Conservation (phyloP, 64 coral and sea anemone species). For the Porites lutea region DNA sequence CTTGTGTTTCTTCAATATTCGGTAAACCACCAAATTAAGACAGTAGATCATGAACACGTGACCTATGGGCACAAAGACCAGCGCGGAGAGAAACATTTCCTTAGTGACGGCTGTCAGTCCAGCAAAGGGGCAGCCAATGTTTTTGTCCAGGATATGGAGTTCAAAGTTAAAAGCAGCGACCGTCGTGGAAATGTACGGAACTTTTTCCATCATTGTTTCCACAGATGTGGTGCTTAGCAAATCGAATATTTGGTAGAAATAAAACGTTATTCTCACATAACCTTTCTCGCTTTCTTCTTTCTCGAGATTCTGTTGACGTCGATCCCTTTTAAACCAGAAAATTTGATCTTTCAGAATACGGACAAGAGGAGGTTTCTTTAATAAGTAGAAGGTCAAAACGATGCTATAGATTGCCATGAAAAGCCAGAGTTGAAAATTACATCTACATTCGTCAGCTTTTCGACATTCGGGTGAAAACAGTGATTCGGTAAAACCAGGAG, state of each 20-base stretch:
- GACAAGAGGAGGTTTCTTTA: conserved; percentile 38
- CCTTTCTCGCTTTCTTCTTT: neutral
- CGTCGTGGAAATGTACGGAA: conserved; percentile 4
- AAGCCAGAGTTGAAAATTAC: conserved; percentile 39
- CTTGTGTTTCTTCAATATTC: neutral
- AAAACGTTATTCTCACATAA: conserved; percentile 65
- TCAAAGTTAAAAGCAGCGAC: conserved; percentile 66
- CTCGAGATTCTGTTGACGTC: neutral
- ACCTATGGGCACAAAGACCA: conserved; percentile 47
- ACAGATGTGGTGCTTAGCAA: conserved; percentile 29
- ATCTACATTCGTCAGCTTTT: conserved; percentile 8
- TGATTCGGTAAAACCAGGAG: conserved; percentile 50
- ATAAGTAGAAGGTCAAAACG: conserved; percentile 24
- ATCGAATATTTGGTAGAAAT: conserved; percentile 73
- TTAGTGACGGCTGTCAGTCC: conserved; percentile 78
- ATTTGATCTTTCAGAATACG: conserved; percentile 20
- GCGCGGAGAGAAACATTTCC: conserved; percentile 58
- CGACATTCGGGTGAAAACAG: conserved; percentile 49
- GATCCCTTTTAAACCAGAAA: conserved; percentile 49
- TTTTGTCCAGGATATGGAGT: conserved; percentile 21
- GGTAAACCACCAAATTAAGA: neutral
- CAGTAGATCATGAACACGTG: conserved; percentile 15
- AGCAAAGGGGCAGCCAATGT: conserved; percentile 74
- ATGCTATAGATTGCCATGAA: conserved; percentile 23
- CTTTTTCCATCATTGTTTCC: neutral